Percentiles rank a stretch among this genome's conserved stretches.
These are phyloP conservation scores for Girardinus metallicus DNA, from an alignment of 2,797 vertebrate species.

Conservation along the genomic window DNA sequence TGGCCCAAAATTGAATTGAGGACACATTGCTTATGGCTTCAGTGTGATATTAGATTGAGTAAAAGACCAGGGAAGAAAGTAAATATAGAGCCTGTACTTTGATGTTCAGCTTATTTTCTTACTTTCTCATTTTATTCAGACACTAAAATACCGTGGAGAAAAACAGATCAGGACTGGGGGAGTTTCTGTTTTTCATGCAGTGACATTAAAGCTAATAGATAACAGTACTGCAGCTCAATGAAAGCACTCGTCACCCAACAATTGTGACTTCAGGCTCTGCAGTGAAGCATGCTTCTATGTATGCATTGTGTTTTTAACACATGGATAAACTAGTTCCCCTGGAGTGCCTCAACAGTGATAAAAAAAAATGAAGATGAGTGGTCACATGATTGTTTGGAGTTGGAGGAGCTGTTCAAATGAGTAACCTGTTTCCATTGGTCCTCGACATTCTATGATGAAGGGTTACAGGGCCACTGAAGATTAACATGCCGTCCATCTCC, in stretches of 20 bases:
- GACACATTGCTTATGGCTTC: conserved; percentile 40
- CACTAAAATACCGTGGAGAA: neutral
- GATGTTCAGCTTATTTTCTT: conserved; percentile 2
- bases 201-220: conserved; percentile 9
- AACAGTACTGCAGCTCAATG: conserved; percentile 2
- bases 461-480: conserved; percentile 54
- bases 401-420: conserved; percentile 7
- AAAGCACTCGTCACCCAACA: conserved; percentile 26
- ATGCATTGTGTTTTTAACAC: conserved; percentile 62
- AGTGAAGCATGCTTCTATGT: conserved; percentile 34
- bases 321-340: conserved; percentile 54
- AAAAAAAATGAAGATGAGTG: conserved; percentile 14
- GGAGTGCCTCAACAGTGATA: conserved; percentile 18
- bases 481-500: conserved; percentile 67
- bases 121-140: neutral
- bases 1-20: conserved; percentile 57
- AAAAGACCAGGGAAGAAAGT: conserved; percentile 12
- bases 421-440: conserved; percentile 7
- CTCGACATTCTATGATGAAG: conserved; percentile 41
- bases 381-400: conserved; percentile 28
- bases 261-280: conserved; percentile 48
- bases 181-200: conserved; percentile 1
- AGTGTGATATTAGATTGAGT: conserved; percentile 15
- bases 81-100: conserved; percentile 10
- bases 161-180: neutral